Evolutionary conservation across 2,797 vertebrate species (phyloP).

Genomic region (Champsocephalus gunnari): DNA sequence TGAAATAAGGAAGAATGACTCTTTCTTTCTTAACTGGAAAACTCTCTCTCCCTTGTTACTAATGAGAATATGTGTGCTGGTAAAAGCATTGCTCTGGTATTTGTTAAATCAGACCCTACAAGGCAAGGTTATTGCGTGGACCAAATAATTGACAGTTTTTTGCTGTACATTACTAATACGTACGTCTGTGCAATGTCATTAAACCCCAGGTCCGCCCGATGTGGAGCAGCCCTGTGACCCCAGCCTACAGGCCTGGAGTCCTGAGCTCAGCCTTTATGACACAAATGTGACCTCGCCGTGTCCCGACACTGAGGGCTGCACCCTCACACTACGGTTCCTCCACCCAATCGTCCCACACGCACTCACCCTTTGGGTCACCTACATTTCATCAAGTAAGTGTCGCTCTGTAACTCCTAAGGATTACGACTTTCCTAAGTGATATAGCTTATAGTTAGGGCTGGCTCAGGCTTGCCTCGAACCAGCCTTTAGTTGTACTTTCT

Average conservation of each 20-base stretch:
- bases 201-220: slow-evolving; percentile 90
- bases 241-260: slow-evolving; percentile 97
- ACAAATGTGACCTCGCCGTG: slow-evolving; percentile 95
- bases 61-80: background rate
- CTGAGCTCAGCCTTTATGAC: slow-evolving; percentile 93
- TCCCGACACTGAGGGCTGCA: slow-evolving; percentile 90
- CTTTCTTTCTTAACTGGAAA: slow-evolving; percentile 30
- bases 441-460: no score
- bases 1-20: background rate
- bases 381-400: slow-evolving; percentile 86
- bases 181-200: slow-evolving; percentile 29
- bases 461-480: no score
- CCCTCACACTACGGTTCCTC: slow-evolving; percentile 91
- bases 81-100: slow-evolving; percentile 8
- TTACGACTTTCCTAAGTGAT: background rate
- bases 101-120: background rate
- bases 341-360: slow-evolving; percentile 87
- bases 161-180: background rate
- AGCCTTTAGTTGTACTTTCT: no score
- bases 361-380: slow-evolving; percentile 94
- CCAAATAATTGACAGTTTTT: background rate
- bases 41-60: slow-evolving; percentile 15
- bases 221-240: slow-evolving; percentile 96
- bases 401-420: background rate
- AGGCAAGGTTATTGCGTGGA: slow-evolving; percentile 3